Base-by-base conservation (phyloP, 2,888 invertebrate genomes). In the Plagiodera versicolora region DNA sequence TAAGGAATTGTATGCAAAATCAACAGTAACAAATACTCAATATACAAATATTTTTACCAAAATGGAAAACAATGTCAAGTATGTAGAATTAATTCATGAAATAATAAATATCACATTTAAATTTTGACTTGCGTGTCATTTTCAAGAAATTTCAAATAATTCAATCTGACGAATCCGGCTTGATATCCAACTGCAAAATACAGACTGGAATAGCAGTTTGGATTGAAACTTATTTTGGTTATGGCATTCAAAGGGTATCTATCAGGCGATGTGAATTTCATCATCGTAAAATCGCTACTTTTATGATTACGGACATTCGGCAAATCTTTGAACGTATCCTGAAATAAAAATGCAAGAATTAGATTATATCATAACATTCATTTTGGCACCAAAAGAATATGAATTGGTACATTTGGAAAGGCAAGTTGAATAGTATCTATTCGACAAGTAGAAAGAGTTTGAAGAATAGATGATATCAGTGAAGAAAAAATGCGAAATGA, bases 101-200 rank as follows among this genome's bases (percentile, higher is more conserved):
- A 19, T 5, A 35, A 51, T 11, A 10, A 24, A 18, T 20, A 56
- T 20, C 46, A 30, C 52, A 52, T 35, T 11, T 45, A 52, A 9
- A 1, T 30, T 28, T 49, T 39, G 59, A 71, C 63, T 54, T 67
- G 69, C n/a, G 50, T 20, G 61, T 73, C 73, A 11, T 61, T 57
- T 46, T 71, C 71, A 59, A 77, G 66, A 64, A 76, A 77, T 48
- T 72, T 69, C 63, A 78, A 61, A 63, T 67, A 70, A 49, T 67
- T 72, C 30, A 81, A 58, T 57, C 81, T 69, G 9, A 82, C 74
- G 62, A 84, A 76, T n/a, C 84, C 84, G 35, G 79, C 77, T 63
- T 83, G 81, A 66, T 80, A 81, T n/a, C 82, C 83, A 16, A 76
- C 70, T 18, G 81, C 81, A 28, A 79, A 72, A 75, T 79, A 81